phyloP scores from a whole-genome alignment of 2,797 vertebrate genomes.

The Dryobates pubescens region DNA sequence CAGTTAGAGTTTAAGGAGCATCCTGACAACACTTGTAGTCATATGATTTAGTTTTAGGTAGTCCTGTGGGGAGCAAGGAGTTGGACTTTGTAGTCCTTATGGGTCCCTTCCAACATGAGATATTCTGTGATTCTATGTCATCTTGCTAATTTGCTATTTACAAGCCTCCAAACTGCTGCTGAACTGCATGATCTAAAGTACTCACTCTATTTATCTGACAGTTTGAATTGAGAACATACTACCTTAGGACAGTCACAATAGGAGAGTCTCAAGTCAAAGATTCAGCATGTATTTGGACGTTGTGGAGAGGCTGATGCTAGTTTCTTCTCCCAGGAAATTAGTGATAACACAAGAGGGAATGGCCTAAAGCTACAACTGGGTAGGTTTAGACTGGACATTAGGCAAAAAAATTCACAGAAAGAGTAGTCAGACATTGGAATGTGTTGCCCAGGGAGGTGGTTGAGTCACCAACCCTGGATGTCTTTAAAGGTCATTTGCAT shows the following conservation, averaged over 20 bases:
- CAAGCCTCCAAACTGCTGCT: neutral
- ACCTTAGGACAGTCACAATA: neutral
- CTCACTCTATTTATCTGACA: neutral
- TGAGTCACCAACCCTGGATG: no score
- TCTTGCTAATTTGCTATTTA: neutral
- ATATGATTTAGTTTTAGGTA: neutral
- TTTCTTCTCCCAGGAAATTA: no score
- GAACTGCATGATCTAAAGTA: neutral
- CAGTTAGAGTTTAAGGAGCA: neutral
- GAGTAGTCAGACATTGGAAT: no score
- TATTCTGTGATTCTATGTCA: neutral
- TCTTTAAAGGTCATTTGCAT: no score
- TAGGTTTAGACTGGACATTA: no score
- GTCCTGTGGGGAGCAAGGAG: neutral
- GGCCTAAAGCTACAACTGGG: no score
- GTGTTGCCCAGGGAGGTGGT: no score
- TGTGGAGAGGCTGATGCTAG: no score
- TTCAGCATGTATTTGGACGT: neutral
- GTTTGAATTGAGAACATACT: neutral
- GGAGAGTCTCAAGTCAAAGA: neutral
- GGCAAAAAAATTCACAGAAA: no score
- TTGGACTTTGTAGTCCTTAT: neutral
- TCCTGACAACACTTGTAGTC: neutral
- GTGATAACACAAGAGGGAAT: no score
- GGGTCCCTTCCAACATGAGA: neutral